These are phyloP conservation scores for Cairina moschata DNA, from an alignment of 2,113 vertebrate species.

Conservation along the genomic window DNA sequence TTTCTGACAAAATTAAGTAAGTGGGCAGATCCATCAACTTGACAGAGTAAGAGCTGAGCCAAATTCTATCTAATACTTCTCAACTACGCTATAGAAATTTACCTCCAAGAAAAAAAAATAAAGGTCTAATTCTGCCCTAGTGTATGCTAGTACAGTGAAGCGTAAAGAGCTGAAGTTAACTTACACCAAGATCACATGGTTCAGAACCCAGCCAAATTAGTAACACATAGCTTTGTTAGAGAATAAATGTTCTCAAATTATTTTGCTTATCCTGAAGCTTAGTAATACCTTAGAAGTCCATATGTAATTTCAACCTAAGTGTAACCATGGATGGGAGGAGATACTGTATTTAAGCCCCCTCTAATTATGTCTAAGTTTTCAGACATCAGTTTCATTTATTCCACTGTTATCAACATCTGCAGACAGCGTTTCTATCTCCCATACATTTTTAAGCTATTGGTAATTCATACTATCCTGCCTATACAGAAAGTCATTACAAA, in stretches of 20 bases:
- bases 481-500: background rate
- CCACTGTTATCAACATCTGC: background rate
- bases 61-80: background rate
- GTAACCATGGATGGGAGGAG: background rate
- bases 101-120: background rate
- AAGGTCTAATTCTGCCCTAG: background rate
- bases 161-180: background rate
- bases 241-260: background rate
- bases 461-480: background rate
- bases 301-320: background rate
- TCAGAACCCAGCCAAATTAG: background rate
- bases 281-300: background rate
- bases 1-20: background rate
- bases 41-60: background rate
- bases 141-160: background rate
- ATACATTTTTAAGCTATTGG: background rate
- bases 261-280: background rate
- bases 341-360: background rate
- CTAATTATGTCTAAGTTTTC: background rate
- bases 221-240: background rate
- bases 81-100: background rate
- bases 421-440: background rate
- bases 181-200: background rate
- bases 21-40: background rate
- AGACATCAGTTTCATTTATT: background rate